Evolutionary conservation across 2,797 vertebrate genomes (phyloP), one percentile per base, ranked within the genome.

Genomic region (Heteromormyrus szaboi): DNA sequence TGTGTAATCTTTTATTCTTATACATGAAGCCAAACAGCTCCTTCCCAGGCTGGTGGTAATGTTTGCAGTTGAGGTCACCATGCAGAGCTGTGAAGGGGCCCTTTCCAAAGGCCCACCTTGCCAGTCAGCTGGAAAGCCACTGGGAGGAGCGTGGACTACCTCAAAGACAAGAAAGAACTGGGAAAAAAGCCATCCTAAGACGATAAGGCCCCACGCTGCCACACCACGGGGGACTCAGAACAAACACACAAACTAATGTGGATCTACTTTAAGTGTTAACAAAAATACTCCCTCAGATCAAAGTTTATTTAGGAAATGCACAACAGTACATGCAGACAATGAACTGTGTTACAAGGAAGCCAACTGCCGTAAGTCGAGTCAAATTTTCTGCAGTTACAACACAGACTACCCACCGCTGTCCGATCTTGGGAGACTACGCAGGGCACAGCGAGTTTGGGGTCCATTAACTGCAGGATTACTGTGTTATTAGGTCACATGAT

Each of bases 41-140:
- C 72, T 79, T 44, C 14, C 12, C 41, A 79, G 37, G 6, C 6
- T 44, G 33, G 17, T 8, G 17, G 17, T 44, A 7, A 2, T 1
- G 17, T 79, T 44, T 5, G 14, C 37, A 79, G 41, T n/a, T 79
- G 72, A 44, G 41, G 37, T 44, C 37, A 44, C 17, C 37, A n/a
- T 79, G 41, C 37, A 79, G 37, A 44, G 14, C 72, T 79, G 46
- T 56, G 29, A 81, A 72, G 48, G 86, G 87, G 25, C 50, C 85
- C 96, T 96, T 95, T 98, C 97, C 97, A 90, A 97, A 97, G 88
- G 95, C 96, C 91, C 94, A 96, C 88, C 96, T 97, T 19, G 96
- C 94, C 98, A 91, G 98, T 97, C 65, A 98, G 95, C 91, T 97
- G 96, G 94, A 98, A 98, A 89, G 97, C 96, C 83, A 98, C 97